Evolutionary conservation across 2,113 vertebrate species (phyloP).

Genomic region (Pseudois nayaur): DNA sequence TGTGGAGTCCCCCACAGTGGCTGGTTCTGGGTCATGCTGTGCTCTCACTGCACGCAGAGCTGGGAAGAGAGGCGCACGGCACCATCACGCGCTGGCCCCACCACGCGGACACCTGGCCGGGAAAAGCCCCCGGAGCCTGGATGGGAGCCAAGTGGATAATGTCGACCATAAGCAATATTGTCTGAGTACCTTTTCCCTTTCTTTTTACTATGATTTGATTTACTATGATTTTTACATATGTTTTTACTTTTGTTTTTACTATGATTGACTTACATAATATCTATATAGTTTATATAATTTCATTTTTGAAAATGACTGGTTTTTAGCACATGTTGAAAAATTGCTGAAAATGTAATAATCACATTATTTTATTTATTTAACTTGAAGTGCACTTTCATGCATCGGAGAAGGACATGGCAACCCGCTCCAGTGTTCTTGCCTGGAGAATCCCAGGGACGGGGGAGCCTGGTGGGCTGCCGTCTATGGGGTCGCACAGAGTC

Average conservation of each 20-base stretch:
- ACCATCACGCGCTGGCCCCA: rapidly evolving
- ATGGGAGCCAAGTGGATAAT: background rate
- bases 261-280: background rate
- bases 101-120: rapidly evolving
- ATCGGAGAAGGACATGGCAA: no score
- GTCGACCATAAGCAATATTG: background rate
- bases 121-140: background rate
- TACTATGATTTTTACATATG: background rate
- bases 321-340: background rate
- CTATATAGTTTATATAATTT: background rate
- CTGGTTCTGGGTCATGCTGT: background rate
- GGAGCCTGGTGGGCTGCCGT: no score
- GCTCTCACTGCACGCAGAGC: rapidly evolving
- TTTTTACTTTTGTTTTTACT: background rate
- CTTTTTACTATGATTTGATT: background rate
- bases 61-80: background rate
- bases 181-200: background rate
- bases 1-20: background rate
- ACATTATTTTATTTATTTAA: background rate
- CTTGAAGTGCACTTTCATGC: background rate
- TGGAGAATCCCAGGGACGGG: background rate
- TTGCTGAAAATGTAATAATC: background rate
- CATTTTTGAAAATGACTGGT: background rate
- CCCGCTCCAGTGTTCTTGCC: no score
- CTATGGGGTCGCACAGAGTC: no score